Conservation (phyloP, 1,140 invertebrate species). For the Bombus picipes region DNA sequence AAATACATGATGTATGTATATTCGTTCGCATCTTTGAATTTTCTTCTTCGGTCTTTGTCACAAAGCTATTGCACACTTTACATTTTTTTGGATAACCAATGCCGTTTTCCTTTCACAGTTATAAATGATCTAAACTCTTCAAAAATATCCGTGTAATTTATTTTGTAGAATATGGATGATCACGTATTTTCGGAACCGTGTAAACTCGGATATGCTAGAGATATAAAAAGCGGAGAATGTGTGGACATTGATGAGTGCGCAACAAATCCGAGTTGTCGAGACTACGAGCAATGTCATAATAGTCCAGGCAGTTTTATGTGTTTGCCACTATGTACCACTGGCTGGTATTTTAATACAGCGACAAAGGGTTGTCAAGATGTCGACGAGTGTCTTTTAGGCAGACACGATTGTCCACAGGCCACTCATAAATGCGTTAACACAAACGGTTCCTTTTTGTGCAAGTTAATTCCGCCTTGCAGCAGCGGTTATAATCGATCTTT, state of each 20-base stretch:
- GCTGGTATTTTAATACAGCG: conserved; percentile 79
- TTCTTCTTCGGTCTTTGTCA: neutral
- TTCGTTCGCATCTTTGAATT: neutral
- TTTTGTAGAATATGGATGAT: conserved; percentile 26
- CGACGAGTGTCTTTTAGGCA: conserved; percentile 88
- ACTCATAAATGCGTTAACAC: conserved; percentile 72
- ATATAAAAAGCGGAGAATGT: conserved; percentile 81
- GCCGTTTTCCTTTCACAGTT: neutral
- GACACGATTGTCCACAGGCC: conserved; percentile 72
- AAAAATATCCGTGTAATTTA: neutral
- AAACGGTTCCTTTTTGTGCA: conserved; percentile 74
- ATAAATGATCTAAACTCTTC: neutral
- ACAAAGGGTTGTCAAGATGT: conserved; percentile 92
- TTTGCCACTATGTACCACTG: conserved; percentile 85
- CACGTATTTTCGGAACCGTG: conserved; percentile 43
- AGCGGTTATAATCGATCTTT: conserved; percentile 67
- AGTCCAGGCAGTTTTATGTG: conserved; percentile 87
- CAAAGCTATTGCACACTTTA: neutral
- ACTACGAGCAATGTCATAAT: conserved; percentile 88
- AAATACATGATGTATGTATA: neutral
- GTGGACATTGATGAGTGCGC: conserved; percentile 90
- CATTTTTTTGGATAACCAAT: neutral
- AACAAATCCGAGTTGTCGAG: conserved; percentile 86
- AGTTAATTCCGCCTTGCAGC: conserved; percentile 63
- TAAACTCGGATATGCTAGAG: conserved; percentile 40